phyloP scores from a whole-genome alignment of 2,888 invertebrate genomes.

The Drosophila eohydei region DNA sequence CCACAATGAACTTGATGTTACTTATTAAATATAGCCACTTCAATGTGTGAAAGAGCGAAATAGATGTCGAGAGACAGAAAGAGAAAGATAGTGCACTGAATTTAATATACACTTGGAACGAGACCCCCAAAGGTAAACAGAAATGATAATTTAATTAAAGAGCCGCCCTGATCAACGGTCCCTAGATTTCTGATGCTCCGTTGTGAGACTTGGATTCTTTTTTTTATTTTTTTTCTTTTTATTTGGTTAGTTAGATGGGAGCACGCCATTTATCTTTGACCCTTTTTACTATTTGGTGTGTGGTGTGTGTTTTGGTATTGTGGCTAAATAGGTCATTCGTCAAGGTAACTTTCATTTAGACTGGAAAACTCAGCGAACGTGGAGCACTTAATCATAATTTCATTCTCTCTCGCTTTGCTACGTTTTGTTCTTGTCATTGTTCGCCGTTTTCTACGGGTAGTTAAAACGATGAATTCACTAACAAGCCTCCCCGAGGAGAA shows the following conservation, averaged over 20 bases:
- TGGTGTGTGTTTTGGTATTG: constrained; percentile 67
- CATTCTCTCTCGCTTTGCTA: constrained; percentile 47
- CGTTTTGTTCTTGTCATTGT: constrained; percentile 76
- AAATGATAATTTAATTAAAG: constrained; percentile 69
- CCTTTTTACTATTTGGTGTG: constrained; percentile 50
- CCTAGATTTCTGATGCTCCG: constrained; percentile 36
- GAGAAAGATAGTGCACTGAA: constrained; percentile 11
- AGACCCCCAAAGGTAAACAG: constrained; percentile 17
- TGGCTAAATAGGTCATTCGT: constrained; percentile 83
- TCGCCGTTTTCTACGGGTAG: constrained; percentile 62
- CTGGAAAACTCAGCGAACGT: constrained; percentile 73
- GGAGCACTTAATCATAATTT: constrained; percentile 79
- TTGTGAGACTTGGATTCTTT: constrained; percentile 15
- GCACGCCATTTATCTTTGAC: constrained; percentile 72
- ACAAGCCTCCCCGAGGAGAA: constrained; percentile 54
- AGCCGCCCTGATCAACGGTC: constrained; percentile 44
- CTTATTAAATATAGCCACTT: background rate
- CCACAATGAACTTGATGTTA: background rate
- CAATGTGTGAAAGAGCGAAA: background rate
- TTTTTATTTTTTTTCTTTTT: background rate
- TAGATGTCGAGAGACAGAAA: background rate
- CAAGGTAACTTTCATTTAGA: constrained; percentile 84
- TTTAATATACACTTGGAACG: constrained; percentile 28
- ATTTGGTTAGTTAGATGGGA: constrained; percentile 13
- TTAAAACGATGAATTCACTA: constrained; percentile 63